Conservation (phyloP, 2,113 vertebrate genomes). For the Ramphastos sulfuratus region DNA sequence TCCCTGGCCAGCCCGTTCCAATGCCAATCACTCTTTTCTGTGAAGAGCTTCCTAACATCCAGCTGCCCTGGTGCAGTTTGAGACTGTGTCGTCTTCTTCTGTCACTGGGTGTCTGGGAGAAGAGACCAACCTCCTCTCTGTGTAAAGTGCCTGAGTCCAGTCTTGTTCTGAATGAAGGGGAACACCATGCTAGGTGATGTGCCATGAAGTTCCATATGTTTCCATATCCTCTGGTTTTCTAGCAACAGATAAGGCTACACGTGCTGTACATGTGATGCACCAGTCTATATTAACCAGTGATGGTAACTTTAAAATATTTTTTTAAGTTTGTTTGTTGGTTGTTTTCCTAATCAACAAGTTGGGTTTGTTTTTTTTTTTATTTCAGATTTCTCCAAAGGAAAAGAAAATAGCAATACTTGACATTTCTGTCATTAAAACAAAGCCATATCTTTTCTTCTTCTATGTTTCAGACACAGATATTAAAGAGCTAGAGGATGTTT, state of each 20-base stretch:
- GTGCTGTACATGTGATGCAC: neutral
- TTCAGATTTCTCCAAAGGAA: neutral
- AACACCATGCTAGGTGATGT: neutral
- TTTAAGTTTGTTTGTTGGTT: neutral
- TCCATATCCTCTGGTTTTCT: neutral
- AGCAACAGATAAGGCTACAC: neutral
- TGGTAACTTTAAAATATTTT: neutral
- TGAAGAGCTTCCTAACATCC: too few species aligned
- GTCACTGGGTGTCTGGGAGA: too few species aligned
- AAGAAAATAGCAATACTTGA: neutral
- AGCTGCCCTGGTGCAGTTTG: too few species aligned
- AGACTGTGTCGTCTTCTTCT: too few species aligned
- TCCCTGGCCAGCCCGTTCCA: too few species aligned
- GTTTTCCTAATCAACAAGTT: neutral
- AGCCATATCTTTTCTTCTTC: slow-evolving; percentile 5
- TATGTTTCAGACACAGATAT: slow-evolving; percentile 76
- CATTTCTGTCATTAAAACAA: neutral
- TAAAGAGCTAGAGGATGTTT: slow-evolving; percentile 80
- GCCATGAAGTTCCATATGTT: neutral
- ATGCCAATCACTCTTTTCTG: too few species aligned
- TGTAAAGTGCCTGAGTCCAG: neutral
- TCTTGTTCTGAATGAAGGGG: neutral
- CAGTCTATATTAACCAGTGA: neutral
- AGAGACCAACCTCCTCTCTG: neutral
- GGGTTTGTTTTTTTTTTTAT: neutral